Percentiles rank a stretch among this genome's conserved stretches.
Evolutionary conservation across 2,888 invertebrate species (phyloP).

Genomic region (Diploptera punctata): DNA sequence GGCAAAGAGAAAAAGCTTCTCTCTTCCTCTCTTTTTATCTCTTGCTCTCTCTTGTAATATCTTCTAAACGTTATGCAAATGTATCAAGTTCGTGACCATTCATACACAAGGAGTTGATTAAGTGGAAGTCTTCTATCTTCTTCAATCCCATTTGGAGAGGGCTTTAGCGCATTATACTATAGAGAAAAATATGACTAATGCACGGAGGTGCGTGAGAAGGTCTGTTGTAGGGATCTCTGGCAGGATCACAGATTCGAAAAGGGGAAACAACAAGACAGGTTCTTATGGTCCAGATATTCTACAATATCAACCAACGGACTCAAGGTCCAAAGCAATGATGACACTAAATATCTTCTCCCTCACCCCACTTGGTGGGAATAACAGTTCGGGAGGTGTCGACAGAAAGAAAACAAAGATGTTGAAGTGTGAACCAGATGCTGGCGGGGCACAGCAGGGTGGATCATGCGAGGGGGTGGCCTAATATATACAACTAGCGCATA

Average conservation of each 20-base stretch:
- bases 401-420: conserved; percentile 14
- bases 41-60: conserved; percentile 5
- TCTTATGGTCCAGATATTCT: conserved; percentile 15
- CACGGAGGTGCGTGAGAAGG: conserved; percentile 20
- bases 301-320: conserved; percentile 9
- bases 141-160: conserved; percentile 35
- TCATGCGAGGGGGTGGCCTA: not conserved
- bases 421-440: conserved; percentile 13
- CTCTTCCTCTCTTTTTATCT: conserved; percentile 21
- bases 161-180: conserved; percentile 30
- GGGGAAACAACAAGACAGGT: conserved; percentile 11
- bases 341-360: not conserved
- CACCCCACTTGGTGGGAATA: not conserved
- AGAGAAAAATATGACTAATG: conserved; percentile 23
- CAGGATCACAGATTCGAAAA: no score
- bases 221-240: no score
- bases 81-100: conserved; percentile 38
- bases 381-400: conserved; percentile 9
- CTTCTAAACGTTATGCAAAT: conserved; percentile 42
- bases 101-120: conserved; percentile 41
- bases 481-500: no score
- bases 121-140: conserved; percentile 39
- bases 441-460: not conserved
- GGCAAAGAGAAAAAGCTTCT: conserved; percentile 26
- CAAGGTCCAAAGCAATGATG: not conserved